Percentiles rank a stretch among this genome's conserved stretches.
Conservation (phyloP, 2,888 invertebrate genomes). For the Conus canariensis region DNA sequence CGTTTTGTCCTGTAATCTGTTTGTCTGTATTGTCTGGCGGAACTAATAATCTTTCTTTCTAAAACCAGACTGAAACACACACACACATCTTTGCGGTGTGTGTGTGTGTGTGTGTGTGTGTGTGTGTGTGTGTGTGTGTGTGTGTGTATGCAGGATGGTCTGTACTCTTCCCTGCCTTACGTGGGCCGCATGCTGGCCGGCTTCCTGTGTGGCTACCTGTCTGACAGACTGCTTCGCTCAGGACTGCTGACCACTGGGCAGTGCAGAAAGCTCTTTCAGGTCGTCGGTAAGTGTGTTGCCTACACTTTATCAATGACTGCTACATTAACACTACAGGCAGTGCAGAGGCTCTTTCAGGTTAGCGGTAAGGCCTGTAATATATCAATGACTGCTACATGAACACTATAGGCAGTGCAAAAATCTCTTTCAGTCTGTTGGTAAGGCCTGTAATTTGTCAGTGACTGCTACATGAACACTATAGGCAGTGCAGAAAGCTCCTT, state of each 20-base stretch:
- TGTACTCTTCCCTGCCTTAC: constrained; percentile 58
- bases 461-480: no score
- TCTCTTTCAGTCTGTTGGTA: no score
- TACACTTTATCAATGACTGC: not conserved
- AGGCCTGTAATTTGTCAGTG: no score
- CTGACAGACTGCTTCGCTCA: constrained; percentile 52
- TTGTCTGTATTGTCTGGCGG: no score
- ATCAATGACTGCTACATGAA: no score
- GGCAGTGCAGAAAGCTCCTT: no score
- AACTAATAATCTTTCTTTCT: no score
- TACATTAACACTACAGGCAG: not conserved
- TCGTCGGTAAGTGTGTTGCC: constrained; percentile 51
- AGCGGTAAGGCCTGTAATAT: not conserved
- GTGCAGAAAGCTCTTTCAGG: constrained; percentile 61
- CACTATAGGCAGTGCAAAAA: no score
- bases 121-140: constrained; percentile 1
- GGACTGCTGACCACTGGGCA: constrained; percentile 46
- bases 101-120: constrained; percentile 1
- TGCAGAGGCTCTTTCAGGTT: not conserved
- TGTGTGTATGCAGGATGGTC: constrained; percentile 53
- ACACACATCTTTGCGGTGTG: not conserved
- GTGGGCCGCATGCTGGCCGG: constrained; percentile 56
- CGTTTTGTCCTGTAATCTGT: no score
- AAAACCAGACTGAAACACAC: no score
- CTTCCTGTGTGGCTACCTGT: constrained; percentile 51